These are phyloP conservation scores for Falco novaeseelandiae DNA, from an alignment of 2,797 vertebrate species.

Conservation along the genomic window DNA sequence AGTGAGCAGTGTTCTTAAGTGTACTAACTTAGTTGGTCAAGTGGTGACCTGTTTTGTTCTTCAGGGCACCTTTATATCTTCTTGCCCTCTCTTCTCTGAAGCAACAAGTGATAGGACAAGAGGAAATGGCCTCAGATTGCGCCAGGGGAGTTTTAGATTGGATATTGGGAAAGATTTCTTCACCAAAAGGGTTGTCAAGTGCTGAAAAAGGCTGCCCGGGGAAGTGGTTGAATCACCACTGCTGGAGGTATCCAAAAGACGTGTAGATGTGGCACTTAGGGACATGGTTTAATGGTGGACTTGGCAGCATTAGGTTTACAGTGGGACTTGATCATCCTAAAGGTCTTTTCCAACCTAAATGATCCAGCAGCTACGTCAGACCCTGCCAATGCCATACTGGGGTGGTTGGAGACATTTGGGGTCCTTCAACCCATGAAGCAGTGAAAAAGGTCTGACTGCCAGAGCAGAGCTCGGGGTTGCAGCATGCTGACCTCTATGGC, in stretches of 20 bases:
- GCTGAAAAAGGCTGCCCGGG: not conserved
- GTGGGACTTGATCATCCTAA: not conserved
- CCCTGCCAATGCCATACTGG: rapidly evolving
- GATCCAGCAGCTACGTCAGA: not conserved
- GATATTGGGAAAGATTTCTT: not conserved
- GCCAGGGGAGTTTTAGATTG: not conserved
- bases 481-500: not conserved
- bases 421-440: not conserved
- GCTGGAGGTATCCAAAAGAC: not conserved
- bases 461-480: not conserved
- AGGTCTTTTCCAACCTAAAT: not conserved
- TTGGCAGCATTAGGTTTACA: not conserved
- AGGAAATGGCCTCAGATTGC: not conserved
- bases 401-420: not conserved
- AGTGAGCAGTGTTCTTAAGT: not conserved
- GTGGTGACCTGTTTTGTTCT: not conserved
- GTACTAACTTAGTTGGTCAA: rapidly evolving
- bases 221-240: not conserved
- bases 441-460: not conserved
- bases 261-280: rapidly evolving
- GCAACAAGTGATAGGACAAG: not conserved
- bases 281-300: not conserved
- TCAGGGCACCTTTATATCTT: not conserved
- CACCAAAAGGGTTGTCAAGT: not conserved
- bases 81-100: not conserved